Conservation (phyloP, 30 jellyfish, hydroid and myxozoan species). For the Aurelia sp. region DNA sequence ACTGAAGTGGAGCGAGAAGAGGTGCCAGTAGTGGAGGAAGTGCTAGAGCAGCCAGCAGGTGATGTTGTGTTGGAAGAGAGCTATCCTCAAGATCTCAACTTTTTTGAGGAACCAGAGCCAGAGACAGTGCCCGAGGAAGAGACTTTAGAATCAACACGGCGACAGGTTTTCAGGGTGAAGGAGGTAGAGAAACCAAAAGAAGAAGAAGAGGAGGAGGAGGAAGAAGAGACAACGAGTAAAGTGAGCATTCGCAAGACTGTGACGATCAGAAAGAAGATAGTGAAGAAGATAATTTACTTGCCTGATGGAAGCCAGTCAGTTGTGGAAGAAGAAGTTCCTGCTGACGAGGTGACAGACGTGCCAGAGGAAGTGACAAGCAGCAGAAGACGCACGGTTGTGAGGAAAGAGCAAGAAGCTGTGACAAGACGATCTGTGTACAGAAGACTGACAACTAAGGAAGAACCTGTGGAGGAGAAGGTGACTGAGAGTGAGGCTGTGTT, state of each 20-base stretch:
- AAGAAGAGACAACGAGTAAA: neutral
- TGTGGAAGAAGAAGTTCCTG: constrained; percentile 30
- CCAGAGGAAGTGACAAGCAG: constrained; percentile 21
- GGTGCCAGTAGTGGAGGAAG: constrained; percentile 61
- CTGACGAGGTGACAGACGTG: constrained; percentile 1
- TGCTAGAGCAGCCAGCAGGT: constrained; percentile 65
- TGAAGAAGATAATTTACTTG: constrained; percentile 33
- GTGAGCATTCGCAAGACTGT: constrained; percentile 6
- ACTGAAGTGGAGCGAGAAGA: constrained; percentile 44
- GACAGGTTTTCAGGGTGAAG: constrained; percentile 49
- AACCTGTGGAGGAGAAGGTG: constrained; percentile 45
- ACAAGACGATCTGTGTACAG: constrained; percentile 22
- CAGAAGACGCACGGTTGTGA: constrained; percentile 7
- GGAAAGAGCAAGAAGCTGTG: constrained; percentile 23
- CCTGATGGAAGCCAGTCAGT: constrained; percentile 37
- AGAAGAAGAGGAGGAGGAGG: neutral
- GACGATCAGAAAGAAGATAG: neutral
- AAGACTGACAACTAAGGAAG: neutral
- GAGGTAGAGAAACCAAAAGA: neutral
- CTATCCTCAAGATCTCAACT: constrained; percentile 20
- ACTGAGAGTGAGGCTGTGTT: neutral
- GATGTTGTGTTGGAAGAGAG: constrained; percentile 36
- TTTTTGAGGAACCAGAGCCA: constrained; percentile 53
- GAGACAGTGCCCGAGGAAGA: constrained; percentile 48
- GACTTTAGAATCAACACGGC: constrained; percentile 6